A percentile compares a stretch with the other conserved stretches of the same genome.
phyloP scores from a whole-genome alignment of 2,797 vertebrate genomes.

The Adrianichthys oophorus region DNA sequence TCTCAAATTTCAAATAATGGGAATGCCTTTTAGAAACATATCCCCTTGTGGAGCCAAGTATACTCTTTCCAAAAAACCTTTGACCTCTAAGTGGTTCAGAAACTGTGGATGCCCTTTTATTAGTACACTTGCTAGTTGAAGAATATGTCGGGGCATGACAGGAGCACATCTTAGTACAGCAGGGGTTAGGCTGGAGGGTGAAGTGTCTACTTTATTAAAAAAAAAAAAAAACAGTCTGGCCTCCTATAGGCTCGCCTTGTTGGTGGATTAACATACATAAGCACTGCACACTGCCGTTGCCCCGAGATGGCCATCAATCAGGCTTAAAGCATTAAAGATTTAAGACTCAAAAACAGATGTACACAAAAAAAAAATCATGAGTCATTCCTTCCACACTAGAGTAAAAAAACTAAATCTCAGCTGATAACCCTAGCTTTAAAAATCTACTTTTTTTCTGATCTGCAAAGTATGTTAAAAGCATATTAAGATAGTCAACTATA shows the following conservation, averaged over 20 bases:
- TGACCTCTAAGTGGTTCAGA: conserved; percentile 57
- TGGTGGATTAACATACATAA: conserved; percentile 70
- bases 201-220: conserved; percentile 63
- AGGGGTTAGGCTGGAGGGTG: conserved; percentile 24
- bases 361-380: conserved; percentile 51
- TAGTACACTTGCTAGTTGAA: conserved; percentile 64
- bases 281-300: conserved; percentile 50
- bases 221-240: conserved; percentile 63
- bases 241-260: conserved; percentile 61
- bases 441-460: conserved; percentile 1
- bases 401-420: conserved; percentile 28
- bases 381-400: conserved; percentile 55
- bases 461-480: conserved; percentile 9
- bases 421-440: conserved; percentile 12
- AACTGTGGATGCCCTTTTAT: conserved; percentile 67
- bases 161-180: conserved; percentile 30
- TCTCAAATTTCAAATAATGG: conserved; percentile 36
- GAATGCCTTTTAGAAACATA: conserved; percentile 50
- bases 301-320: conserved; percentile 72
- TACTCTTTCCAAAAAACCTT: conserved; percentile 60
- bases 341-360: conserved; percentile 52
- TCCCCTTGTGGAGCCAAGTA: conserved; percentile 62
- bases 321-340: conserved; percentile 59
- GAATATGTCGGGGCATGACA: conserved; percentile 67
- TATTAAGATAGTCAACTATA: neutral